Conservation (phyloP, 2,113 vertebrate genomes). For the Peromyscus leucopus region DNA sequence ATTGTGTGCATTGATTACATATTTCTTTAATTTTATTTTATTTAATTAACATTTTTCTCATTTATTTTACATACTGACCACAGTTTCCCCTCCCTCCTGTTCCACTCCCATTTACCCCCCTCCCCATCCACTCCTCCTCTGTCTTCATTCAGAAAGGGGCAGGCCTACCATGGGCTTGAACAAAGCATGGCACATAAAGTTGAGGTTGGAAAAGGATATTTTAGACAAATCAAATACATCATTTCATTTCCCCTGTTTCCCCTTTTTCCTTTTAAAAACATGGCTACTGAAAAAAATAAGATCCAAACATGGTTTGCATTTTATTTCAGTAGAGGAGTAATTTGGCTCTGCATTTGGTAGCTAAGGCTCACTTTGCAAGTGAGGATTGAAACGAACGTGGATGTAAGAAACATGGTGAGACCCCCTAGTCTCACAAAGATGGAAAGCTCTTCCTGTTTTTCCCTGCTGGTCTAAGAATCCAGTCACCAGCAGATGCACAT, state of each 20-base stretch:
- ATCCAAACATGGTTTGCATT: neutral
- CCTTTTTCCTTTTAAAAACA: neutral
- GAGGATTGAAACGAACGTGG: slow-evolving; percentile 14
- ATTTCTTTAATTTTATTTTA: neutral
- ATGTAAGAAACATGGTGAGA: neutral
- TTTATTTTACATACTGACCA: neutral
- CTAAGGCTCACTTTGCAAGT: slow-evolving; percentile 51
- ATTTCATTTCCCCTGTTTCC: neutral
- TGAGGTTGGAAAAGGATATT: neutral
- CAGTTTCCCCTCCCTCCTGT: neutral
- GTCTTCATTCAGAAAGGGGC: neutral
- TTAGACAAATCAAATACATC: neutral
- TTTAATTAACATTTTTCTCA: neutral
- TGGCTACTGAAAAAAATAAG: slow-evolving; percentile 35
- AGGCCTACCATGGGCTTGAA: neutral
- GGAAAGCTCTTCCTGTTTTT: neutral
- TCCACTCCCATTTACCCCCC: neutral
- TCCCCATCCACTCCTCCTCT: neutral
- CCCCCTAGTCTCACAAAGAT: neutral
- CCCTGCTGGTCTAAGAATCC: neutral
- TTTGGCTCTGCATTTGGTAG: neutral
- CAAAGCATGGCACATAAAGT: neutral
- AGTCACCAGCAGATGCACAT: neutral
- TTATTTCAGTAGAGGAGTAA: neutral
- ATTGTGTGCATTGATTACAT: slow-evolving; percentile 9